phyloP scores from a whole-genome alignment of 1,140 invertebrate genomes.

The Helicoverpa zea region DNA sequence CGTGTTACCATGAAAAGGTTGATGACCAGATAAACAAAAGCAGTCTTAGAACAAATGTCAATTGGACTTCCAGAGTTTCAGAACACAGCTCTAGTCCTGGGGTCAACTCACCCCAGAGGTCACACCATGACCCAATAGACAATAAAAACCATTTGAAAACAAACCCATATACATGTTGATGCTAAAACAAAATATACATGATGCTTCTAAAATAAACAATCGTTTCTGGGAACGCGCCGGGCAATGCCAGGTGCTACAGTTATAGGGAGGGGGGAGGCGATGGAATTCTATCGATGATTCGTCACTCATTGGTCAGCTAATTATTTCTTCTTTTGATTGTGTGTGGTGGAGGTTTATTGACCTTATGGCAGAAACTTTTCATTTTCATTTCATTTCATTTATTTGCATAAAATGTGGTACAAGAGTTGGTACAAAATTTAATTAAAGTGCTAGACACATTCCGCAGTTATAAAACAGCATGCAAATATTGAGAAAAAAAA shows the following conservation, averaged over 20 bases:
- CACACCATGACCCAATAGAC: background rate
- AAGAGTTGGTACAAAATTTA: no score
- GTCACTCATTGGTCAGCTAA: background rate
- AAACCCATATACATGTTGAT: constrained; percentile 31
- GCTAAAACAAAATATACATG: constrained; percentile 25
- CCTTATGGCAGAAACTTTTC: no score
- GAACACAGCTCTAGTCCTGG: background rate
- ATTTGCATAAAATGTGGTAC: no score
- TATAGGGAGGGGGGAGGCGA: background rate
- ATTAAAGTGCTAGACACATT: no score
- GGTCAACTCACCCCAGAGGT: background rate
- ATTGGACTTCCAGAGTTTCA: no score
- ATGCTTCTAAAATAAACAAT: constrained; percentile 47
- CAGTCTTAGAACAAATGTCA: no score
- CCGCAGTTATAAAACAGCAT: no score
- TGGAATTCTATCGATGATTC: constrained; percentile 5
- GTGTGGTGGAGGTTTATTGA: background rate
- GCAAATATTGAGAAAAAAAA: no score
- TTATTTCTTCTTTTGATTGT: background rate
- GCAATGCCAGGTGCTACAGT: constrained; percentile 35
- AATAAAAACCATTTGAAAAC: constrained; percentile 10
- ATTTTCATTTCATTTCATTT: no score
- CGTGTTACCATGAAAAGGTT: no score
- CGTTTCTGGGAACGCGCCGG: constrained; percentile 32
- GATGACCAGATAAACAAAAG: no score